Percentiles rank a stretch among this genome's conserved stretches.
These are phyloP conservation scores for Rhinophrynus dorsalis DNA, from an alignment of 2,797 vertebrate species.

Conservation along the genomic window DNA sequence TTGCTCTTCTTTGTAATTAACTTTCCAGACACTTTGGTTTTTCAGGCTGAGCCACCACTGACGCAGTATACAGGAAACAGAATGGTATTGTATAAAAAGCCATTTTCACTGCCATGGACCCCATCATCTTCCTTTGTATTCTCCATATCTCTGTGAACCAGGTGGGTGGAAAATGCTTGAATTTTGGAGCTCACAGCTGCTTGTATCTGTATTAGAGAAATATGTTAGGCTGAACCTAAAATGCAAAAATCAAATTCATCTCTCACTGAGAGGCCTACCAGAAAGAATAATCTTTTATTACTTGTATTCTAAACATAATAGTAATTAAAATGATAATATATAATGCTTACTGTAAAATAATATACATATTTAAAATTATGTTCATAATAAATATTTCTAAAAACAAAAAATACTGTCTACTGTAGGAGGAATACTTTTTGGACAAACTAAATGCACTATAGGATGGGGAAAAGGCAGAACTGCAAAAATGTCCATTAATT, in stretches of 20 bases:
- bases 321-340: too few relatives aligned
- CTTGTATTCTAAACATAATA: not conserved
- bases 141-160: not conserved
- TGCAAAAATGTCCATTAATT: too few relatives aligned
- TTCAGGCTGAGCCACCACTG: conserved; percentile 8
- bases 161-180: conserved; percentile 9
- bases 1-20: conserved; percentile 31
- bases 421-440: too few relatives aligned
- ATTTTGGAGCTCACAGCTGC: not conserved
- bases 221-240: conserved; percentile 2
- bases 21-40: conserved; percentile 30
- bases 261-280: too few relatives aligned
- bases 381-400: too few relatives aligned
- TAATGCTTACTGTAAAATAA: too few relatives aligned
- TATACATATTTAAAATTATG: too few relatives aligned
- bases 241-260: too few relatives aligned
- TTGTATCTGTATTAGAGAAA: conserved; percentile 6
- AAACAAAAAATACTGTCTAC: too few relatives aligned
- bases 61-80: conserved; percentile 20
- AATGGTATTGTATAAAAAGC: conserved; percentile 20
- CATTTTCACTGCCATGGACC: conserved; percentile 14
- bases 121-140: conserved; percentile 4
- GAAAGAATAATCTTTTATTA: too few relatives aligned
- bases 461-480: too few relatives aligned
- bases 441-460: too few relatives aligned